phyloP scores from a whole-genome alignment of 2,113 vertebrate genomes.

The Dascyllus trimaculatus region DNA sequence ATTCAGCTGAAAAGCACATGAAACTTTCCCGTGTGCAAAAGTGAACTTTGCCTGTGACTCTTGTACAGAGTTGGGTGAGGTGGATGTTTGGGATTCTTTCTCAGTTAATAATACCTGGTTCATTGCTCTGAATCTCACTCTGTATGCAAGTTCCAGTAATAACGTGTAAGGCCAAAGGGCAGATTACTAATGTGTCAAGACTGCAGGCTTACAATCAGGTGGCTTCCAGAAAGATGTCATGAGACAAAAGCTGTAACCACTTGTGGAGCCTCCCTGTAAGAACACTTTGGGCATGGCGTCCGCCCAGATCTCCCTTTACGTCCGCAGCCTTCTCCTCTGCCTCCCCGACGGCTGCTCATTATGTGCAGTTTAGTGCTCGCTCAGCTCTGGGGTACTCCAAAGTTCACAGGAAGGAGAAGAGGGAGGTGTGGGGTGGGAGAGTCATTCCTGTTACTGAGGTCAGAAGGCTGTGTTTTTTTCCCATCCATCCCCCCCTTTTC shows the following conservation, averaged over 20 bases:
- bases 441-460: conserved; percentile 57
- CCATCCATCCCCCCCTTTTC: conserved; percentile 35
- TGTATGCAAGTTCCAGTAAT: conserved; percentile 23
- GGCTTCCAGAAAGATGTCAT: conserved; percentile 50
- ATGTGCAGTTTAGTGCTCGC: conserved; percentile 52
- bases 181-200: conserved; percentile 49
- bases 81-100: conserved; percentile 66
- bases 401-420: conserved; percentile 68
- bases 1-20: neutral
- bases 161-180: conserved; percentile 45
- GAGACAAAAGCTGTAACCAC: conserved; percentile 46
- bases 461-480: conserved; percentile 48
- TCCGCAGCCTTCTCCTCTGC: neutral
- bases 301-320: neutral
- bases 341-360: conserved; percentile 40
- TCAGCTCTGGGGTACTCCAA: conserved; percentile 64
- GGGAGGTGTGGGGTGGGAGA: conserved; percentile 19
- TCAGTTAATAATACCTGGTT: conserved; percentile 45
- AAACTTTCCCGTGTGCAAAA: neutral
- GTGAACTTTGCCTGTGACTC: conserved; percentile 36
- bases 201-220: conserved; percentile 48
- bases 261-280: conserved; percentile 53
- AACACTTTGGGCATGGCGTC: conserved; percentile 14
- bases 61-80: conserved; percentile 17
- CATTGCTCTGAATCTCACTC: conserved; percentile 15